Conservation (phyloP, 1,140 invertebrate species). For the Drosophila pruinosa region DNA sequence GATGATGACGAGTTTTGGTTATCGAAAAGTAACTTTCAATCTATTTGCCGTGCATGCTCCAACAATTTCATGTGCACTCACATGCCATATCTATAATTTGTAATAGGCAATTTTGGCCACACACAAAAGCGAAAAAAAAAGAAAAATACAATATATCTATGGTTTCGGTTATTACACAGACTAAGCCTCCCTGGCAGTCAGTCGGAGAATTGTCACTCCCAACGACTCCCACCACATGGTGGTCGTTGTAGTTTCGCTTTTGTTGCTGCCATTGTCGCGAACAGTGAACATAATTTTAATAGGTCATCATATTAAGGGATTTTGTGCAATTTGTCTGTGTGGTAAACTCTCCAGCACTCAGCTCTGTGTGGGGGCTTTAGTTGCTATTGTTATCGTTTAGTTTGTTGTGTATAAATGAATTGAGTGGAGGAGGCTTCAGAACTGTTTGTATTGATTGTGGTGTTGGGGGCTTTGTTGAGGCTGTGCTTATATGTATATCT, state of each 20-base stretch:
- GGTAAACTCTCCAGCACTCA: neutral
- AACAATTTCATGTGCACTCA: slow-evolving; percentile 40
- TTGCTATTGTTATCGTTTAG: slow-evolving; percentile 42
- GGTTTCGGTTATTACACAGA: slow-evolving; percentile 15
- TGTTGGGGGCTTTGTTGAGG: slow-evolving; percentile 12
- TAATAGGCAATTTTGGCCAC: slow-evolving; percentile 52
- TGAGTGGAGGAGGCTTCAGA: slow-evolving; percentile 12
- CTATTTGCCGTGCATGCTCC: slow-evolving; percentile 24
- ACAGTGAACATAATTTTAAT: slow-evolving; percentile 65
- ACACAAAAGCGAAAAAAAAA: slow-evolving; percentile 2
- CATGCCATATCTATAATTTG: slow-evolving; percentile 33
- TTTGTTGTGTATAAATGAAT: slow-evolving; percentile 34
- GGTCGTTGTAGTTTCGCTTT: slow-evolving; percentile 36
- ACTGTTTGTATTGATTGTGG: slow-evolving; percentile 60
- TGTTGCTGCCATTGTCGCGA: slow-evolving; percentile 50
- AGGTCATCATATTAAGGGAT: slow-evolving; percentile 79
- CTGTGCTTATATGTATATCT: neutral
- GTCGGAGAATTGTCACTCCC: slow-evolving; percentile 9
- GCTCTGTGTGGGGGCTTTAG: slow-evolving; percentile 18
- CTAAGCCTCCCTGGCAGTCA: neutral
- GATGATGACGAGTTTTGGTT: slow-evolving; percentile 18
- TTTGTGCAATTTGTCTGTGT: slow-evolving; percentile 57
- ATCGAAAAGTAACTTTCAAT: slow-evolving; percentile 39
- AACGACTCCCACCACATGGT: neutral
- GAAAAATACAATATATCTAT: slow-evolving; percentile 12